Evolutionary conservation across 2,113 vertebrate species (phyloP).

Genomic region (Paradoxurus hermaphroditus): DNA sequence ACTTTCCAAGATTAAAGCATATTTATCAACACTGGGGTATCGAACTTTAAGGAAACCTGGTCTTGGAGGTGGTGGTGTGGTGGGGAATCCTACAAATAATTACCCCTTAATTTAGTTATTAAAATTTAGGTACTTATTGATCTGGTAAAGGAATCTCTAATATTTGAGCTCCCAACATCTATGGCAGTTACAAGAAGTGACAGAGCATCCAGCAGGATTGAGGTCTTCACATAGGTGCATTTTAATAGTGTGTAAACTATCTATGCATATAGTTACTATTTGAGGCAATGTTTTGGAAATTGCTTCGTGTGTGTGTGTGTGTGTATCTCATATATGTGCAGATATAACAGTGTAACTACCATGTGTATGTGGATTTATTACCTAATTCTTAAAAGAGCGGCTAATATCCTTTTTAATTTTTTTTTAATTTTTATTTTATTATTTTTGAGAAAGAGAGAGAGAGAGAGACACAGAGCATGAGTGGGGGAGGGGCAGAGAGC

Average conservation of each 20-base stretch:
- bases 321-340: not conserved
- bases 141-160: not conserved
- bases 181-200: not conserved
- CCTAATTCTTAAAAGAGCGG: not conserved
- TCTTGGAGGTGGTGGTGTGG: not conserved
- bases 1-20: not conserved
- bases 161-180: not conserved
- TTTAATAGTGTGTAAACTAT: not conserved
- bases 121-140: not conserved
- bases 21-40: not conserved
- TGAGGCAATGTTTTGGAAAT: not conserved
- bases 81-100: not conserved
- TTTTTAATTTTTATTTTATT: too few species aligned
- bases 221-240: not conserved
- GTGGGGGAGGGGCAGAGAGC: rapidly evolving
- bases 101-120: not conserved
- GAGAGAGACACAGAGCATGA: too few species aligned
- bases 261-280: not conserved
- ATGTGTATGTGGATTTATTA: not conserved
- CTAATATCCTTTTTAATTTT: too few species aligned
- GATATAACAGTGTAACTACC: not conserved
- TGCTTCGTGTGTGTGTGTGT: too few species aligned
- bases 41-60: not conserved
- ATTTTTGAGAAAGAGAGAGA: too few species aligned
- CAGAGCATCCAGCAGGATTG: not conserved